Evolutionary conservation across 2,113 vertebrate species (phyloP).

Genomic region (Malurus cyaneus): DNA sequence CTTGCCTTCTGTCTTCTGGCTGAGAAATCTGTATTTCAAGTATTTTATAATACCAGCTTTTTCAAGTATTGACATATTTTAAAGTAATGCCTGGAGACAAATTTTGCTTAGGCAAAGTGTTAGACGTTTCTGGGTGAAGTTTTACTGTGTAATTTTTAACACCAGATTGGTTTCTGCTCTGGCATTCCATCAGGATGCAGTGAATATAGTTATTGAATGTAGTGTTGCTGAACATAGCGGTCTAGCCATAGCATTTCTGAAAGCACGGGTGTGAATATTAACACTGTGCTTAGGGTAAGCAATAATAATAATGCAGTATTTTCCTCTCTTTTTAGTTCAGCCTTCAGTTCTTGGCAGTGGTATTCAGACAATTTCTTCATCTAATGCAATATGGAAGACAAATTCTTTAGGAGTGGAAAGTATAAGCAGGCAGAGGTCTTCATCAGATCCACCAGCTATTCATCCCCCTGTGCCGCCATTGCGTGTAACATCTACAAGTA

Average conservation of each 20-base stretch:
- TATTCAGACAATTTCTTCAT: constrained; percentile 82
- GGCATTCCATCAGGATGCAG: not conserved
- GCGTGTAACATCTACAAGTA: constrained; percentile 94
- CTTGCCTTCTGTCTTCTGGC: not conserved
- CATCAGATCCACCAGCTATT: constrained; percentile 97
- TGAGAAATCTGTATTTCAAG: not conserved
- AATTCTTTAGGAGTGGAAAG: constrained; percentile 84
- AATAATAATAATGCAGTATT: constrained; percentile 75
- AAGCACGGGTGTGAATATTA: not conserved
- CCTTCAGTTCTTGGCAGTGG: constrained; percentile 79
- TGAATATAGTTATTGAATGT: not conserved
- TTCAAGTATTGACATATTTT: not conserved
- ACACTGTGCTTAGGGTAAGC: constrained; percentile 23
- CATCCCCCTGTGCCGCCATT: constrained; percentile 93
- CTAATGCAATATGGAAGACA: constrained; percentile 87
- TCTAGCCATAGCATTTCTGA: not conserved
- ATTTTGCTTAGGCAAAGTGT: not conserved
- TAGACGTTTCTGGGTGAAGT: not conserved
- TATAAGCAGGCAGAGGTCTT: constrained; percentile 90
- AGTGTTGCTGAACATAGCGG: not conserved
- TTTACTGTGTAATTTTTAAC: not conserved
- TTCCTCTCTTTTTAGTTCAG: constrained; percentile 84
- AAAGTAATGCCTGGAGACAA: not conserved
- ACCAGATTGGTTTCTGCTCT: not conserved
- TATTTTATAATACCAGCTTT: not conserved